These are phyloP conservation scores for Siniperca knerii DNA, from an alignment of 2,113 vertebrate genomes.

Conservation along the genomic window DNA sequence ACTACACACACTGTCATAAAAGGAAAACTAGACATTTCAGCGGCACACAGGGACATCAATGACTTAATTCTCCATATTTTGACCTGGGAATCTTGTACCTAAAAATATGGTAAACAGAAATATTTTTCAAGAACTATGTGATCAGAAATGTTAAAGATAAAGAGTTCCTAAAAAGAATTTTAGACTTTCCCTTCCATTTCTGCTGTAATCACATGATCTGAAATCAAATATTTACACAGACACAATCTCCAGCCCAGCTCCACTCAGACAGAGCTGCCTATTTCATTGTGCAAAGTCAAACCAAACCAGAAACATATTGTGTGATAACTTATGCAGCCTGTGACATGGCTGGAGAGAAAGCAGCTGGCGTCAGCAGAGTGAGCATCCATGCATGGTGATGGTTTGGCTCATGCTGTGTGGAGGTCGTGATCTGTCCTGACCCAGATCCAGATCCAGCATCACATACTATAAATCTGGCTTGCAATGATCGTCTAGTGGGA, in stretches of 20 bases:
- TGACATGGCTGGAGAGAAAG: constrained; percentile 67
- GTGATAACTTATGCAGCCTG: constrained; percentile 68
- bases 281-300: constrained; percentile 50
- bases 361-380: constrained; percentile 62
- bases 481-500: constrained; percentile 72
- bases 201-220: constrained; percentile 2
- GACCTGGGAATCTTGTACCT: neutral
- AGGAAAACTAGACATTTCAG: constrained; percentile 4
- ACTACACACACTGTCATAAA: neutral
- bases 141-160: constrained; percentile 4
- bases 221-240: constrained; percentile 33
- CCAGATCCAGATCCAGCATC: constrained; percentile 70
- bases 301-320: constrained; percentile 44
- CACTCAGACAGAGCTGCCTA: constrained; percentile 23
- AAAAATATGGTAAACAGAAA: constrained; percentile 5
- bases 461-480: constrained; percentile 70
- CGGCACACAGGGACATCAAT: neutral
- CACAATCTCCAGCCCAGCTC: constrained; percentile 27
- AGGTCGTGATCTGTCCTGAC: constrained; percentile 70
- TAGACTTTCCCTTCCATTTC: neutral
- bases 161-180: neutral
- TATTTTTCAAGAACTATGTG: neutral
- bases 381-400: constrained; percentile 81
- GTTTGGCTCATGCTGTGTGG: constrained; percentile 81
- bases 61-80: neutral